Base-by-base conservation (phyloP, 2,888 invertebrate species). In the Archaeoteleia sp. region DNA sequence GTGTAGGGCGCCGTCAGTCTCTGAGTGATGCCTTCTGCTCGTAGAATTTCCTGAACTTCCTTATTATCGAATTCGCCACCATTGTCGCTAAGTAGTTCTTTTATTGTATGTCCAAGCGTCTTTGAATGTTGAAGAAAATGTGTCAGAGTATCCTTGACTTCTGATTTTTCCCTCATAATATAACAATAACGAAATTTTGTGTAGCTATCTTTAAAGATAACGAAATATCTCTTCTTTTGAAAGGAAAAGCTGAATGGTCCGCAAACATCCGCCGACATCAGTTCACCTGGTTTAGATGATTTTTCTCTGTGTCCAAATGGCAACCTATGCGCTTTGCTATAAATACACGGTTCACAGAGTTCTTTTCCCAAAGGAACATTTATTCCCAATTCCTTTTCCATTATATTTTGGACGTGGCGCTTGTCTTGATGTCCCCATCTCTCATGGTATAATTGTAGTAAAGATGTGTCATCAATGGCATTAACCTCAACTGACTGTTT, bases 391-490 rank as follows among this genome's bases (percentile, higher is more conserved):
- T 79, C 40, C 12, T 7, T 51, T 78, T 77, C 32, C n/a, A 80
- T 61, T 70, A 68, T 73, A 9, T 49, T 53, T 71, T 63, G 74
- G 9, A 81, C 73, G 51, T 80, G 71, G 2, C 65, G 67, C 48
- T 78, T 80, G 54, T 78, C 74, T 63, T 78, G 78, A 58, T 79
- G 80, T 14, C 77, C 78, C 75, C 78, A 78, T 42, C 77, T 77
- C 62, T 75, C 74, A 60, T 75, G 73, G 46, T 76, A 79, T 1
- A 75, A 48, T 42, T 78, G 75, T 32, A 75, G 43, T 42, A 51
- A 39, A 17, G 46, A 66, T 5, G 20, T 5, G 5, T 20, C 20
- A 12, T 12, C 48, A 32, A 53, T 57, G n/a, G 34, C 32, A 48
- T 37, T 60, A 37, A 67, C 45, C 27, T 48, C 58, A 6, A 10